These are phyloP conservation scores for Aleiodes testaceus DNA, from an alignment of 2,888 invertebrate genomes.

Conservation along the genomic window DNA sequence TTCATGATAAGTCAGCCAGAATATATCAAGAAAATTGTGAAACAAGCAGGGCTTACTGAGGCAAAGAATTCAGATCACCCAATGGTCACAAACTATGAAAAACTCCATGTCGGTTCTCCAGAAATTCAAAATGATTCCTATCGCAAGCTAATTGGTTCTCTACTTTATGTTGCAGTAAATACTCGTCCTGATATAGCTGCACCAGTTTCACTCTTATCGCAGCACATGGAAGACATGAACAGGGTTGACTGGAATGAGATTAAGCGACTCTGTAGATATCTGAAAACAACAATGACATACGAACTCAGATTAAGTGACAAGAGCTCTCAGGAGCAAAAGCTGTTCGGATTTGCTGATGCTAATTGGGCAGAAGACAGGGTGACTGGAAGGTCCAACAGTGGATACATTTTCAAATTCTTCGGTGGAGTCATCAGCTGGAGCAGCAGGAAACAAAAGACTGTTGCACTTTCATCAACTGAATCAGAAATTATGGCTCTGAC, in stretches of 20 bases:
- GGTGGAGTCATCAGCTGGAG: background rate
- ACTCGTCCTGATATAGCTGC: constrained; percentile 36
- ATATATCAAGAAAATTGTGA: constrained; percentile 46
- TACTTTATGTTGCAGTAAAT: constrained; percentile 32
- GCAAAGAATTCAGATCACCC: background rate
- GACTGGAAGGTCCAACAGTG: background rate
- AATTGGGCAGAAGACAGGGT: constrained; percentile 34
- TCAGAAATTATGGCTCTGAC: background rate
- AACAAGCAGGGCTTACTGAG: background rate
- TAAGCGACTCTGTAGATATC: constrained; percentile 28
- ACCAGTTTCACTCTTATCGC: constrained; percentile 25
- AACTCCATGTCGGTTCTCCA: background rate
- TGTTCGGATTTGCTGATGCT: constrained; percentile 30
- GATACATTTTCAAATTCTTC: background rate
- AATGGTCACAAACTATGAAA: background rate
- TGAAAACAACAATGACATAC: constrained; percentile 16
- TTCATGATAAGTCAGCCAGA: constrained; percentile 25
- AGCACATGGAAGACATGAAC: constrained; percentile 8
- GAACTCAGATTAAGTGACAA: constrained; percentile 14
- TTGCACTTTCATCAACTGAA: background rate
- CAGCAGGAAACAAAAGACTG: background rate
- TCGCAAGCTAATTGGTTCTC: constrained; percentile 18
- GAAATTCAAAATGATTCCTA: constrained; percentile 27
- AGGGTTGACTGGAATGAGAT: constrained; percentile 34
- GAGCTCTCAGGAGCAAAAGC: background rate